Conservation (phyloP, 2,888 invertebrate species). For the Coleophora flavipennella region DNA sequence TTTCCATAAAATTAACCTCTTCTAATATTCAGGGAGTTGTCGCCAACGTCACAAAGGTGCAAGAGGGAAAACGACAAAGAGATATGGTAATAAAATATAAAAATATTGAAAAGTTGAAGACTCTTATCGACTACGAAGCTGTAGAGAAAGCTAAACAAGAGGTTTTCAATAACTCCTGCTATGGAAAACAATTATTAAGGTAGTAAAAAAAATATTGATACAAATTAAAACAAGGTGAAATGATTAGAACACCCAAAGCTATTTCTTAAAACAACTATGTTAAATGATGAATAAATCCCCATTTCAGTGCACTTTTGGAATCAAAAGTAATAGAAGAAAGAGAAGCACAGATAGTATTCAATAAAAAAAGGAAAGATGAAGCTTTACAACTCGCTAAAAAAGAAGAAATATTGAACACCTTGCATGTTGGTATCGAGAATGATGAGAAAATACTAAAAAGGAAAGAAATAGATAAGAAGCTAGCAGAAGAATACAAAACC, state of each 20-base stretch:
- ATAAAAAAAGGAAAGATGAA: constrained; percentile 25
- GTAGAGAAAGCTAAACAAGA: constrained; percentile 30
- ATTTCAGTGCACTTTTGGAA: constrained; percentile 33
- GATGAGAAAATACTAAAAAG: constrained; percentile 11
- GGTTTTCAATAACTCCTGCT: constrained; percentile 38
- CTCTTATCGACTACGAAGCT: constrained; percentile 16
- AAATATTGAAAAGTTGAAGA: constrained; percentile 14
- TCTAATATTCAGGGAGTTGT: constrained; percentile 24
- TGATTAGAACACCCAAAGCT: background rate
- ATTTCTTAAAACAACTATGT: background rate
- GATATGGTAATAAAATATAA: constrained; percentile 18
- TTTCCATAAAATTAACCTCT: background rate
- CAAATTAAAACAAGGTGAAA: background rate
- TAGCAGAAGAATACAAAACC: background rate
- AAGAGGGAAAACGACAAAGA: constrained; percentile 18
- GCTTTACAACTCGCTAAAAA: constrained; percentile 16
- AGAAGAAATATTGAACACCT: constrained; percentile 10
- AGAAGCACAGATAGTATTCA: constrained; percentile 35
- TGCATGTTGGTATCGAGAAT: constrained; percentile 11
- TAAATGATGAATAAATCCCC: background rate
- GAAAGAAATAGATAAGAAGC: background rate
- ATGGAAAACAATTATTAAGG: constrained; percentile 40
- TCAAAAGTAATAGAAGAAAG: constrained; percentile 41
- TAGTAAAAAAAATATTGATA: constrained; percentile 10
- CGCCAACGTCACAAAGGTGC: constrained; percentile 20